Conservation (phyloP, 2,797 vertebrate genomes). For the Notoglanidium macrostoma region DNA sequence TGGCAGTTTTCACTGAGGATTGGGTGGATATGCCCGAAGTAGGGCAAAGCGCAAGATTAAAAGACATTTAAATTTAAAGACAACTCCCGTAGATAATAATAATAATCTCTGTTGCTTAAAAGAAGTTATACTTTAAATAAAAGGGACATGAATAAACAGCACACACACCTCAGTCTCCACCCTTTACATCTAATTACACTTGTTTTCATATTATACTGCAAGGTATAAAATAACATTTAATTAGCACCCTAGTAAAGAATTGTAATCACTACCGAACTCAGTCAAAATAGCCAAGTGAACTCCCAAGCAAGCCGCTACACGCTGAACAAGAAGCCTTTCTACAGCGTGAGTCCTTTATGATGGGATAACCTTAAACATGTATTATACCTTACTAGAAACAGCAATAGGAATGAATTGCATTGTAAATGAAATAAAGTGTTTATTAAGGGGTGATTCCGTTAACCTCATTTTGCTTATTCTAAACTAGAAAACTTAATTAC, state of each 20-base stretch:
- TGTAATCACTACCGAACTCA: background rate
- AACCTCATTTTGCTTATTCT: background rate
- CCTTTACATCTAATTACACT: background rate
- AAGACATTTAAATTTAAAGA: background rate
- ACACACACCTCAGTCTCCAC: background rate
- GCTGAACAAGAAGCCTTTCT: background rate
- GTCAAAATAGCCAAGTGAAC: background rate
- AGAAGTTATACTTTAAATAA: slow-evolving; percentile 1
- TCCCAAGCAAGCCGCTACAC: background rate
- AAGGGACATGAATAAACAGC: background rate
- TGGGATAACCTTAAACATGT: background rate
- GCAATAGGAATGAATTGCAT: background rate
- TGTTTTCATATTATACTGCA: background rate
- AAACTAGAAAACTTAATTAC: background rate
- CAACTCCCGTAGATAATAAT: background rate
- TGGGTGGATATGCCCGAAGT: background rate
- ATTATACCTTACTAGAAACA: background rate
- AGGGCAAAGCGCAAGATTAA: background rate
- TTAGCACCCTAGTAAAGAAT: background rate
- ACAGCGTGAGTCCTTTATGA: background rate
- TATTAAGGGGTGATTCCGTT: background rate
- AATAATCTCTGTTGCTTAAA: background rate
- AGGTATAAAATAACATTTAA: background rate
- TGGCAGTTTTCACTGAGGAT: background rate
- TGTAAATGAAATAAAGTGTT: background rate